Conservation (phyloP, 2,113 vertebrate genomes). For the Planiliza haematocheilus region DNA sequence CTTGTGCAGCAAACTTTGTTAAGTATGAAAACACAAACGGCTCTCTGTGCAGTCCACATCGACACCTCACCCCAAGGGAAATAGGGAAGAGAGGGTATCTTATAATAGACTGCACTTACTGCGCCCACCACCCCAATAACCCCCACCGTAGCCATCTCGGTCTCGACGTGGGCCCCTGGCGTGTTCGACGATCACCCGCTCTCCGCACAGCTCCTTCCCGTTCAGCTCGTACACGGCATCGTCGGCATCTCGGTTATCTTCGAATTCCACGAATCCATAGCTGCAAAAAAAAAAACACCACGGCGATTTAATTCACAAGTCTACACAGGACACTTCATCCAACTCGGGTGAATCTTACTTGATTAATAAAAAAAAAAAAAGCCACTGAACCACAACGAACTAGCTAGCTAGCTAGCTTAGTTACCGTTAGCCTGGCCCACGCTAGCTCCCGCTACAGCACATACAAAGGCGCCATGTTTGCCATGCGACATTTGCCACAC, state of each 20-base stretch:
- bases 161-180: slow-evolving; percentile 93
- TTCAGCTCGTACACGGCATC: slow-evolving; percentile 96
- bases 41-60: slow-evolving; percentile 61
- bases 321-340: background rate
- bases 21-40: background rate
- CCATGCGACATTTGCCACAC: slow-evolving; percentile 59
- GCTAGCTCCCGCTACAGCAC: slow-evolving; percentile 28
- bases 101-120: slow-evolving; percentile 87
- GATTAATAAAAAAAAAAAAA: too few species aligned
- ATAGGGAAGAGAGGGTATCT: slow-evolving; percentile 45
- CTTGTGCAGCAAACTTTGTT: background rate
- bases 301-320: too few species aligned
- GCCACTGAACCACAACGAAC: fast-evolving
- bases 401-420: background rate
- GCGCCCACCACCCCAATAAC: slow-evolving; percentile 89
- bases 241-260: slow-evolving; percentile 93
- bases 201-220: slow-evolving; percentile 94
- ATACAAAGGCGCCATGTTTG: slow-evolving; percentile 80
- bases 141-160: slow-evolving; percentile 88
- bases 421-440: slow-evolving; percentile 1
- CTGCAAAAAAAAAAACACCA: slow-evolving; percentile 67
- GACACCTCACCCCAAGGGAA: slow-evolving; percentile 55
- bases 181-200: slow-evolving; percentile 94
- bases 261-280: slow-evolving; percentile 96
- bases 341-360: too few species aligned